Evolutionary conservation across 2,888 invertebrate species (phyloP), one percentile per base, ranked within the genome.

Genomic region (Agriopis marginaria): DNA sequence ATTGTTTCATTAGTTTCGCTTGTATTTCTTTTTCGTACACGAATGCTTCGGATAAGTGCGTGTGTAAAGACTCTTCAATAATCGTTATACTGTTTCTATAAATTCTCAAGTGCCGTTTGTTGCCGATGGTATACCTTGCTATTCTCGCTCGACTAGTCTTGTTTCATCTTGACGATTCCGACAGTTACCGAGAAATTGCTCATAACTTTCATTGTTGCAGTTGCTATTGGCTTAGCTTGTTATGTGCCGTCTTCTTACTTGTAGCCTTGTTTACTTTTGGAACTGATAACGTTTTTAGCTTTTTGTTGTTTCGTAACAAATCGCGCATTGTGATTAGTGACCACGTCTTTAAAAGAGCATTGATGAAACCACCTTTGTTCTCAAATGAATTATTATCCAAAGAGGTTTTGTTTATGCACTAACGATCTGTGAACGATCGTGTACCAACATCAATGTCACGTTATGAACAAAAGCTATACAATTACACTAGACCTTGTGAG

Each of bases 401-500:
- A 67, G 68, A 63, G 67, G 72, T 71, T 61, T 69, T 54, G 50
- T 66, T 70, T 66, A 59, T 59, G 53, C 63, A 40, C 50, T 70
- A 68, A 71, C 58, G 54, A 66, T 67, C 65, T 68, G 72, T 63
- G 58, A 59, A 51, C 69, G 61, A 71, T 72, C 68, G 73, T 72
- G 69, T 71, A 66, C 65, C 64, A 68, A 74, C 74, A 75, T 76
- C 73, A 74, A 75, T 75, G 75, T 71, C 75, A 68, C 32, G 58
- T 60, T 73, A 61, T 5, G 66, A 77, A 77, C 78, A 79, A 77
- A 79, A 81, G 79, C 78, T 80, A 75, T 77, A 79, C 78, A 80
- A 82, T 83, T 81, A 82, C 77, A 61, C 63, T 67, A 77, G 81
- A 81, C 85, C 85, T 86, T 85, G 85, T 47, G 73, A 76, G 62